phyloP scores from a whole-genome alignment of 2,113 vertebrate genomes.

The Oophaga pumilio region DNA sequence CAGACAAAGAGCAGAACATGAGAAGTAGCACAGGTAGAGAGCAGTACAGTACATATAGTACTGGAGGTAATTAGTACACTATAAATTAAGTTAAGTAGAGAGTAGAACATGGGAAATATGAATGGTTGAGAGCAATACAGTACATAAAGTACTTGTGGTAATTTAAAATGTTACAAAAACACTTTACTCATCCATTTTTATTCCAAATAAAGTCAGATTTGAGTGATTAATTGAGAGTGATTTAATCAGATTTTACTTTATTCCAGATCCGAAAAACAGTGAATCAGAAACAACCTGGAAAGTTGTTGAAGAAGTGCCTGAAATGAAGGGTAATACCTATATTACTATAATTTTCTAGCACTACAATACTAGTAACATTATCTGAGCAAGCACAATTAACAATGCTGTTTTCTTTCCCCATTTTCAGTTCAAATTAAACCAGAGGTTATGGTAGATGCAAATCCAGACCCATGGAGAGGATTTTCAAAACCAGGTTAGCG shows the following conservation, averaged over 20 bases:
- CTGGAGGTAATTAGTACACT: too few relatives aligned
- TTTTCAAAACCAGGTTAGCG: constrained; percentile 80
- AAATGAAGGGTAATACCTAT: constrained; percentile 10
- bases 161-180: too few relatives aligned
- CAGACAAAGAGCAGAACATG: too few relatives aligned
- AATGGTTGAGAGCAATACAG: too few relatives aligned
- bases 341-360: not conserved
- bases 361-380: not conserved
- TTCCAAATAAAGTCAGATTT: too few relatives aligned
- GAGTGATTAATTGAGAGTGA: not conserved
- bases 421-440: constrained; percentile 20
- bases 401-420: not conserved
- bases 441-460: constrained; percentile 68
- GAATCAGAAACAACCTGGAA: constrained; percentile 68
- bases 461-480: constrained; percentile 77
- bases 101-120: too few relatives aligned
- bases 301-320: constrained; percentile 62
- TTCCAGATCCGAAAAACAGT: constrained; percentile 48
- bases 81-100: too few relatives aligned
- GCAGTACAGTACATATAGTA: too few relatives aligned
- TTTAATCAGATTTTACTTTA: not conserved
- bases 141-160: too few relatives aligned
- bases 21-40: too few relatives aligned
- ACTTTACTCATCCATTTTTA: too few relatives aligned
- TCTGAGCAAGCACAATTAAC: not conserved